Conservation (phyloP, 2,113 vertebrate genomes). For the Odocoileus hemionus region DNA sequence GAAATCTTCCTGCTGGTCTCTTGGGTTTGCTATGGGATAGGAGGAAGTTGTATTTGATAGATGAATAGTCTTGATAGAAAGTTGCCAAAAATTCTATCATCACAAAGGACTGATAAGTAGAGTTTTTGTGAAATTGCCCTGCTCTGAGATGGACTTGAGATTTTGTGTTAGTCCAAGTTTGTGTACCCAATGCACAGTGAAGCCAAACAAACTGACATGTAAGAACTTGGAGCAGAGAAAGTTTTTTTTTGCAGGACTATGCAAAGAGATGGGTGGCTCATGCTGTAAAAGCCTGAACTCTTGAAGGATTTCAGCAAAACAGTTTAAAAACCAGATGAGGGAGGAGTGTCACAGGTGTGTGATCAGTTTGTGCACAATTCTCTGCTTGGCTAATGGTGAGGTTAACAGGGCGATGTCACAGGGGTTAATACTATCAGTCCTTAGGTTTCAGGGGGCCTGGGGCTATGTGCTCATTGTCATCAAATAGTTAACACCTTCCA, state of each 20-base stretch:
- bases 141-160: not conserved
- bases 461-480: not conserved
- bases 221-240: not conserved
- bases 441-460: not conserved
- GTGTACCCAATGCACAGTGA: not conserved
- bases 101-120: not conserved
- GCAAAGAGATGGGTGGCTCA: not conserved
- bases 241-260: not conserved
- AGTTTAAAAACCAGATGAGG: not conserved
- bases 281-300: not conserved
- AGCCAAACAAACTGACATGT: not conserved
- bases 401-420: not conserved
- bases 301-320: not conserved
- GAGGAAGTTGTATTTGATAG: not conserved
- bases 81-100: not conserved
- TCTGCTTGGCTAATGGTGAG: not conserved
- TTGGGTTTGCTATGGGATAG: not conserved
- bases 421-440: not conserved
- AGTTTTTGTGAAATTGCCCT: not conserved
- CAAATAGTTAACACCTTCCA: not conserved
- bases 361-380: not conserved
- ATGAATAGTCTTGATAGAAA: not conserved
- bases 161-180: not conserved
- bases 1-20: not conserved
- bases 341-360: not conserved